Conservation (phyloP, 2,797 vertebrate genomes). For the Periophthalmus magnuspinnatus region DNA sequence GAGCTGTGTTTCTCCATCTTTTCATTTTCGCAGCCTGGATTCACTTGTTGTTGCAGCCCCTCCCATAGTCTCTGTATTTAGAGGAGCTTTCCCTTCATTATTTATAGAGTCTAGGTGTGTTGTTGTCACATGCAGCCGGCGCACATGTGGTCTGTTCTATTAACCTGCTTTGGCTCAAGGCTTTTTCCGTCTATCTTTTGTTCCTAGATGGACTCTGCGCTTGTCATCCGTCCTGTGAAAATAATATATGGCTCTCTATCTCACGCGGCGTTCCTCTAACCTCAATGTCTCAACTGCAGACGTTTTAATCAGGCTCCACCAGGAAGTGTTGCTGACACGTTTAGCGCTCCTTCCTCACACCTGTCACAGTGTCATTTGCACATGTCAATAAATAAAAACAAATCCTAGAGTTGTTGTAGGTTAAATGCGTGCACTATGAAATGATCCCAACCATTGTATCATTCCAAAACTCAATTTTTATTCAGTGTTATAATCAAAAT, state of each 20-base stretch:
- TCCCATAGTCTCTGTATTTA: slow-evolving; percentile 21
- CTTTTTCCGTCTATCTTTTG: slow-evolving; percentile 5
- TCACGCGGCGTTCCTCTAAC: neutral
- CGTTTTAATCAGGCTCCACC: neutral
- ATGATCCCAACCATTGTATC: neutral
- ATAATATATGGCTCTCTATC: slow-evolving; percentile 11
- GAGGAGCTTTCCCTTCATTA: slow-evolving; percentile 54
- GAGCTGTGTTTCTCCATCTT: slow-evolving; percentile 1
- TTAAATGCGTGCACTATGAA: neutral
- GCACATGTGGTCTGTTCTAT: slow-evolving; percentile 18
- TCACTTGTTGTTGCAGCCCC: slow-evolving; percentile 24
- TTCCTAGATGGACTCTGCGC: neutral
- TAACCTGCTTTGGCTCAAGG: slow-evolving; percentile 12
- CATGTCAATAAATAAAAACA: neutral
- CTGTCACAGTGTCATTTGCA: neutral
- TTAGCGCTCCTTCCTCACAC: slow-evolving; percentile 14
- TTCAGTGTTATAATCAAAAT: neutral
- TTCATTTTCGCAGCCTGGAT: slow-evolving; percentile 9
- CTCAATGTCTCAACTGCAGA: slow-evolving; percentile 1
- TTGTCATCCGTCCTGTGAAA: slow-evolving; percentile 8
- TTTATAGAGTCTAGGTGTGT: slow-evolving; percentile 48
- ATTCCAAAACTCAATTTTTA: neutral
- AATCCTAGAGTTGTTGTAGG: neutral
- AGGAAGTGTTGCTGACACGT: slow-evolving; percentile 20
- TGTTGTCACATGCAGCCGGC: slow-evolving; percentile 47